These are phyloP conservation scores for Agrochola macilenta DNA, from an alignment of 2,888 invertebrate genomes.

Conservation along the genomic window DNA sequence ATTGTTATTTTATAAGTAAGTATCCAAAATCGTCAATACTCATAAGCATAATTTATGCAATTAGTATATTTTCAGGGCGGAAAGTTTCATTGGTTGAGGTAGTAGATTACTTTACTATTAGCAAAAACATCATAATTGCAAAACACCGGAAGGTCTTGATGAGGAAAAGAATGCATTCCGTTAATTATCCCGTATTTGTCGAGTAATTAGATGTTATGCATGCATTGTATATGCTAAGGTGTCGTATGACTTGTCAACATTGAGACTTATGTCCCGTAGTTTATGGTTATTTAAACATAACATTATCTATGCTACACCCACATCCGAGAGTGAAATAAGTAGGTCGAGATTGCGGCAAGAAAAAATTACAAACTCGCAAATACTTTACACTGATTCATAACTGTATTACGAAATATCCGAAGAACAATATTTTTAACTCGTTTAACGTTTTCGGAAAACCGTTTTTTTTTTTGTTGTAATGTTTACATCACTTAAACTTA, in stretches of 20 bases:
- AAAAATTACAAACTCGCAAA: slow-evolving; percentile 1
- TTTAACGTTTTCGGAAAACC: neutral
- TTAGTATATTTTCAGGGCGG: neutral
- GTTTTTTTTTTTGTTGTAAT: neutral
- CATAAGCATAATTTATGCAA: neutral
- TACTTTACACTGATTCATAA: slow-evolving; percentile 14
- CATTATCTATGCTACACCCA: slow-evolving; percentile 4
- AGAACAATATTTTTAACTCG: neutral
- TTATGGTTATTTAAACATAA: slow-evolving; percentile 1
- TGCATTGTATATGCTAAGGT: slow-evolving; percentile 12
- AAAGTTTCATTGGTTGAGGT: neutral
- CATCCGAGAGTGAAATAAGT: slow-evolving; percentile 8
- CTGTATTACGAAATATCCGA: neutral
- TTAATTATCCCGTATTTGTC: slow-evolving; percentile 42
- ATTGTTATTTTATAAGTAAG: neutral
- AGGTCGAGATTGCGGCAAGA: slow-evolving; percentile 9
- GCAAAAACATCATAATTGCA: slow-evolving; percentile 3
- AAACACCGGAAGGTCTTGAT: slow-evolving; percentile 21
- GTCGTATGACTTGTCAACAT: slow-evolving; percentile 22
- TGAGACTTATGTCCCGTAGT: neutral
- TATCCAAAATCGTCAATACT: neutral
- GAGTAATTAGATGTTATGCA: slow-evolving; percentile 33
- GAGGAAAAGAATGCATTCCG: slow-evolving; percentile 32
- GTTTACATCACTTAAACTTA: neutral
- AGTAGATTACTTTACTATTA: neutral